phyloP scores from a whole-genome alignment of 2,113 vertebrate genomes.

The Paramormyrops kingsleyae region DNA sequence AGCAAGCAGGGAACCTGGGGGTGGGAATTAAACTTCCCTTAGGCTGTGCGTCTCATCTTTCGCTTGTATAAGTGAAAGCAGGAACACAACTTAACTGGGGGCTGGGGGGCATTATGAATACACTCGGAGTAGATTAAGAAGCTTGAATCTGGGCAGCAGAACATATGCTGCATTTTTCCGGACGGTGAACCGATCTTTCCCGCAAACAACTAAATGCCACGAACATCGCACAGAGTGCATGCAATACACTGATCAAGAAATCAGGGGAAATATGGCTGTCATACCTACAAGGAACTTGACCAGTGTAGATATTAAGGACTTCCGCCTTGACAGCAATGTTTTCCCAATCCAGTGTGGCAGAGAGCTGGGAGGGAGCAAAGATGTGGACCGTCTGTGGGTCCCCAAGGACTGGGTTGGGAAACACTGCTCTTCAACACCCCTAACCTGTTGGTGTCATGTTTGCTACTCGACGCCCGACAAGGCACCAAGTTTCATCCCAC shows the following conservation, averaged over 20 bases:
- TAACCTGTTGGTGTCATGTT: background rate
- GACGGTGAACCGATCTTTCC: background rate
- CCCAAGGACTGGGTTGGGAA: background rate
- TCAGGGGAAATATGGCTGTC: background rate
- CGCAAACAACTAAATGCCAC: background rate
- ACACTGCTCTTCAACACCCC: background rate
- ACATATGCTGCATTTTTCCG: background rate
- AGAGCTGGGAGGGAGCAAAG: background rate
- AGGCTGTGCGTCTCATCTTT: background rate
- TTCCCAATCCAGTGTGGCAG: background rate
- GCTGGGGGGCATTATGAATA: background rate
- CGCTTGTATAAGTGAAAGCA: background rate
- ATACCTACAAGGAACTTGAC: background rate
- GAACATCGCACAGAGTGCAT: background rate
- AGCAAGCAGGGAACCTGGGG: background rate
- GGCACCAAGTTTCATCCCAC: background rate
- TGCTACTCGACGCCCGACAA: background rate
- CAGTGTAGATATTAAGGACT: background rate
- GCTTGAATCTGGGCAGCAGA: background rate
- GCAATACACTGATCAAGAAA: background rate
- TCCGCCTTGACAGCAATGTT: background rate
- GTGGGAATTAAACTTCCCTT: background rate
- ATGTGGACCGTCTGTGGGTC: background rate
- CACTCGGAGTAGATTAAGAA: background rate
- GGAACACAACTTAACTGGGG: background rate